Evolutionary conservation across 2,888 invertebrate species (phyloP).

Genomic region (Rotaria macrura): DNA sequence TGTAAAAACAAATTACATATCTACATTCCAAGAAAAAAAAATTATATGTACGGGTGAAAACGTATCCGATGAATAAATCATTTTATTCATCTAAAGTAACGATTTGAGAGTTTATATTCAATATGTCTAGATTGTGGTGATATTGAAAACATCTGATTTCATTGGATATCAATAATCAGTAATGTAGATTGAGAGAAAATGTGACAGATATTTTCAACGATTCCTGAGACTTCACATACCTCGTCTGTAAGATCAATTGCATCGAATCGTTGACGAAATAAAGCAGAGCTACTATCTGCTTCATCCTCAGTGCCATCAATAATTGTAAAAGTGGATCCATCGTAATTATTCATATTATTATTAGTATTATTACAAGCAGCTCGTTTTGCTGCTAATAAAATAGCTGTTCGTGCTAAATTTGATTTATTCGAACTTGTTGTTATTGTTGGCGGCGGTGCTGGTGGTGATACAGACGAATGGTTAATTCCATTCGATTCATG

Average conservation of each 20-base stretch:
- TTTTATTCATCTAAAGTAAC: too few relatives aligned
- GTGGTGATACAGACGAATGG: not conserved
- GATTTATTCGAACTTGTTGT: not conserved
- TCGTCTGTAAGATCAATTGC: not conserved
- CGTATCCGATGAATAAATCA: too few relatives aligned
- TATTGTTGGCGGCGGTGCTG: not conserved
- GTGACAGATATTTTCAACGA: too few relatives aligned
- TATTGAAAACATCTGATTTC: too few relatives aligned
- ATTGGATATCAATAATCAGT: too few relatives aligned
- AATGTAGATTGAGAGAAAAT: too few relatives aligned
- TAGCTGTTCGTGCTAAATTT: slow-evolving; percentile 4
- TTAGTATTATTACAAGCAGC: not conserved
- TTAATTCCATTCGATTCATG: not conserved
- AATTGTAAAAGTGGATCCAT: not conserved
- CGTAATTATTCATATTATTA: not conserved
- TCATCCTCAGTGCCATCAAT: not conserved
- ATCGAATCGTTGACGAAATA: not conserved
- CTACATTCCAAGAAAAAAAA: too few relatives aligned
- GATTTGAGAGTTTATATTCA: too few relatives aligned
- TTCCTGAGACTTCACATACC: not conserved
- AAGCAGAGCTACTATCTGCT: not conserved
- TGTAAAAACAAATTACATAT: too few relatives aligned
- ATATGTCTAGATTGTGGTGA: too few relatives aligned
- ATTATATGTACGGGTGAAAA: too few relatives aligned
- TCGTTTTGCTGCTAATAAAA: not conserved